A percentile compares a stretch with the other conserved stretches of the same genome.
These are phyloP conservation scores for Chaetops frenatus DNA, from an alignment of 2,113 vertebrate genomes.

Conservation along the genomic window DNA sequence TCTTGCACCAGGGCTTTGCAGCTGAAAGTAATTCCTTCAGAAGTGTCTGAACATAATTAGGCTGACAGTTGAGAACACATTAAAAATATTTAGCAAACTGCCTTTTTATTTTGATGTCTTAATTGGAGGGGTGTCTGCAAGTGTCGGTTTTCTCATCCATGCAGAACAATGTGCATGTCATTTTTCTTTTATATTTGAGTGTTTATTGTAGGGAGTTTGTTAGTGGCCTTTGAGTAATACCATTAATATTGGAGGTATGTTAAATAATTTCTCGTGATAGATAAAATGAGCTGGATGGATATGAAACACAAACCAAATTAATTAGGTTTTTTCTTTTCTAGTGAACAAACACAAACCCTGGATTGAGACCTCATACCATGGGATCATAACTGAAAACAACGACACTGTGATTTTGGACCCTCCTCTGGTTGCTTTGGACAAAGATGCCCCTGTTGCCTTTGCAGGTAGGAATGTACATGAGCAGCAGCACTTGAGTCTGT, in stretches of 20 bases:
- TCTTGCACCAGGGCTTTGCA: background rate
- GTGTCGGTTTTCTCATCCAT: background rate
- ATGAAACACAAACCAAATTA: background rate
- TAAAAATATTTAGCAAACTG: background rate
- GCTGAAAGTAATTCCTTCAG: background rate
- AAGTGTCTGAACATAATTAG: background rate
- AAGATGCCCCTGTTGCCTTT: conserved; percentile 92
- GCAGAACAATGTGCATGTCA: fast-evolving
- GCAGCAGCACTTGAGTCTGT: background rate
- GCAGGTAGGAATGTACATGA: conserved; percentile 78
- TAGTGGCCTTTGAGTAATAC: background rate
- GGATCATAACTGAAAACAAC: conserved; percentile 94
- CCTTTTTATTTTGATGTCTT: background rate
- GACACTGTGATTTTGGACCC: conserved; percentile 92
- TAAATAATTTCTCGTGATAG: background rate
- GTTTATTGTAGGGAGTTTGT: background rate
- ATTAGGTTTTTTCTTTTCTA: conserved; percentile 47
- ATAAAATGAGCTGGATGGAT: background rate
- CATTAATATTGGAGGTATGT: background rate
- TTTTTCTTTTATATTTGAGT: background rate
- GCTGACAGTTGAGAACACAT: background rate
- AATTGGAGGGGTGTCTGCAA: background rate
- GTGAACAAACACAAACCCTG: conserved; percentile 98
- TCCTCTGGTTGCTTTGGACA: conserved; percentile 93
- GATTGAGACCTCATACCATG: conserved; percentile 97